A percentile compares a stretch with the other conserved stretches of the same genome.
These are phyloP conservation scores for Drosophila anomelani DNA, from an alignment of 2,888 invertebrate species.

Conservation along the genomic window DNA sequence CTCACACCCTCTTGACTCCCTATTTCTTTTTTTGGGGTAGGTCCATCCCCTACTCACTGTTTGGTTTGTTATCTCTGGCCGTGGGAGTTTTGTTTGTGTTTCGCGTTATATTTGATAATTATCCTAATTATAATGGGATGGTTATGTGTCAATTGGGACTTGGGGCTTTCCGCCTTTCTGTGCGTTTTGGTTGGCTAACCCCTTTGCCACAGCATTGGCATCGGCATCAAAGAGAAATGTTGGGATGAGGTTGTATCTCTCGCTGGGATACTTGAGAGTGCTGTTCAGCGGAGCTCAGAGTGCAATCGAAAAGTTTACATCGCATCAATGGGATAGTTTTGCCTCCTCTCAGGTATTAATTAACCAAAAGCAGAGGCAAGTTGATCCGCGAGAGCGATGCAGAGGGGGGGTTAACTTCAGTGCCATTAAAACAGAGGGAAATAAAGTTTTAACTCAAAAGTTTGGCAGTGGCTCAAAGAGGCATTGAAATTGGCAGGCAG, in stretches of 20 bases:
- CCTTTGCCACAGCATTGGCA: conserved; percentile 16
- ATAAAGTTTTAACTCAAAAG: conserved; percentile 26
- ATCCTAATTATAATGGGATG: conserved; percentile 33
- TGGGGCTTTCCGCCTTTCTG: conserved; percentile 5
- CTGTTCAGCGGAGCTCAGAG: conserved; percentile 17
- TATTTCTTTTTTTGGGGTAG: conserved; percentile 39
- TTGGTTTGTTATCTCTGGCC: conserved; percentile 43
- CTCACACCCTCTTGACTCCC: conserved; percentile 21
- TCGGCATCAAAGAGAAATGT: conserved; percentile 13
- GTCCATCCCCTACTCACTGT: conserved; percentile 5
- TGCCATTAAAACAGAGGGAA: conserved; percentile 31
- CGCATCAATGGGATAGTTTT: conserved; percentile 50
- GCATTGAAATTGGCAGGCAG: conserved; percentile 8
- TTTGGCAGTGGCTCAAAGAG: conserved; percentile 12
- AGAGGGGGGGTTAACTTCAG: conserved; percentile 24
- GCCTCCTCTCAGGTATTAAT: conserved; percentile 28
- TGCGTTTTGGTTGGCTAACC: conserved; percentile 23
- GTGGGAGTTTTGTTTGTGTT: conserved; percentile 31
- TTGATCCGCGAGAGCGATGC: conserved; percentile 30
- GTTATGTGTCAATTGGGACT: conserved; percentile 35
- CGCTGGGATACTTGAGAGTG: conserved; percentile 28
- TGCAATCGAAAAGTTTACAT: conserved; percentile 51
- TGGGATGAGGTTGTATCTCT: conserved; percentile 19
- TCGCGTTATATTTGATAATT: conserved; percentile 34
- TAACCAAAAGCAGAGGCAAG: conserved; percentile 33